A percentile compares a stretch with the other conserved stretches of the same genome.
Conservation (phyloP, 1,140 invertebrate species). For the Nomia melanderi region DNA sequence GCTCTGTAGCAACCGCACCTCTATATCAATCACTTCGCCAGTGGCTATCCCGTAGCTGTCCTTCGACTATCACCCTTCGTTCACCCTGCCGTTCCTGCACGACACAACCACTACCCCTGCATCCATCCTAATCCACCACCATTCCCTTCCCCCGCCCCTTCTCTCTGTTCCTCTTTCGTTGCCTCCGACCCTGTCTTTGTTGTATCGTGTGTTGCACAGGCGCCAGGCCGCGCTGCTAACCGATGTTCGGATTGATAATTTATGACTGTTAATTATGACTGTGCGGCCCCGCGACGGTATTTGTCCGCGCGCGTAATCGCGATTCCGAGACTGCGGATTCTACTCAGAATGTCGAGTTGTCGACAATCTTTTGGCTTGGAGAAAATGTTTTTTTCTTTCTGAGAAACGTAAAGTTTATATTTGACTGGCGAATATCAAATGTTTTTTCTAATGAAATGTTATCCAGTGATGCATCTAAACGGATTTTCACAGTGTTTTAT, state of each 20-base stretch:
- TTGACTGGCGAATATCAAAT: no score
- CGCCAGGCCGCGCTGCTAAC: slow-evolving; percentile 73
- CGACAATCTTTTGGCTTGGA: not conserved
- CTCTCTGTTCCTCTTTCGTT: slow-evolving; percentile 59
- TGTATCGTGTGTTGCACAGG: slow-evolving; percentile 56
- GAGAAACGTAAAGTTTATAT: no score
- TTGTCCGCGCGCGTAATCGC: slow-evolving; percentile 60
- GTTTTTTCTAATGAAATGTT: no score
- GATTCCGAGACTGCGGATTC: slow-evolving; percentile 40
- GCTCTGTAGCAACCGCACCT: slow-evolving; percentile 76
- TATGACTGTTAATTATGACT: slow-evolving; percentile 81
- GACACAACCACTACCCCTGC: slow-evolving; percentile 24
- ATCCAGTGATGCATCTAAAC: no score
- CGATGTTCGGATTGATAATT: slow-evolving; percentile 80
- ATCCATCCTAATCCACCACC: slow-evolving; percentile 36
- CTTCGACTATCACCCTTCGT: slow-evolving; percentile 70
- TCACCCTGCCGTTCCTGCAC: slow-evolving; percentile 59
- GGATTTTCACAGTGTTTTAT: no score
- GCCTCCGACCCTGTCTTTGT: slow-evolving; percentile 48
- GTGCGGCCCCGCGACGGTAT: slow-evolving; percentile 71
- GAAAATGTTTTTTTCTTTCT: not conserved
- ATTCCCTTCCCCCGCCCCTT: slow-evolving; percentile 42
- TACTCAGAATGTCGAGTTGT: not conserved
- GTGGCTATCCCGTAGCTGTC: slow-evolving; percentile 72
- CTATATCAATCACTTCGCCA: slow-evolving; percentile 80